These are phyloP conservation scores for Fabriciana adippe DNA, from an alignment of 2,888 invertebrate genomes.

Conservation along the genomic window DNA sequence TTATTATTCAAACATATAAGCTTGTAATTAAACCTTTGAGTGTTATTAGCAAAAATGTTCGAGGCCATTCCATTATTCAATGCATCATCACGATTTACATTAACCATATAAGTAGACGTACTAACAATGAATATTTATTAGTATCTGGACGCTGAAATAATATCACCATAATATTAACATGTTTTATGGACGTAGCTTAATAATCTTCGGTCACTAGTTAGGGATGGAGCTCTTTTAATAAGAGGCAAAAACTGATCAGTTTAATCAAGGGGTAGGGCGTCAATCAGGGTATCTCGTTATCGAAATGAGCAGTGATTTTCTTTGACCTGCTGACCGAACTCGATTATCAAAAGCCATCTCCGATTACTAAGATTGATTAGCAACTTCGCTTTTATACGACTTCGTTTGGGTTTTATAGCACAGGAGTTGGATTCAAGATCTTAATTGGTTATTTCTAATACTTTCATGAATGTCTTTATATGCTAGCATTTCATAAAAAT, in stretches of 20 bases:
- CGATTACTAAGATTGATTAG: slow-evolving; percentile 47
- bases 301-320: slow-evolving; percentile 74
- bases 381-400: slow-evolving; percentile 40
- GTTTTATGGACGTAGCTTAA: slow-evolving; percentile 42
- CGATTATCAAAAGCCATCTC: slow-evolving; percentile 55
- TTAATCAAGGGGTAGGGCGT: slow-evolving; percentile 72
- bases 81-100: slow-evolving; percentile 33
- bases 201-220: slow-evolving; percentile 56
- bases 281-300: slow-evolving; percentile 76
- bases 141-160: slow-evolving; percentile 29
- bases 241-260: slow-evolving; percentile 75
- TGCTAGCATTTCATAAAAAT: neutral
- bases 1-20: slow-evolving; percentile 10
- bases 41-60: slow-evolving; percentile 25
- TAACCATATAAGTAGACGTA: slow-evolving; percentile 28
- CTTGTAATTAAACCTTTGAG: slow-evolving; percentile 19
- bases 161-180: slow-evolving; percentile 28
- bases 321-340: slow-evolving; percentile 69
- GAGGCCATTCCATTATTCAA: slow-evolving; percentile 34
- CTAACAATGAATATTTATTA: slow-evolving; percentile 37
- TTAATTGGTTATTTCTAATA: neutral
- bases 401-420: slow-evolving; percentile 9
- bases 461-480: neutral
- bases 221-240: slow-evolving; percentile 69
- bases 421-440: neutral